These are phyloP conservation scores for Suricata suricatta DNA, from an alignment of 2,113 vertebrate genomes.

Conservation along the genomic window DNA sequence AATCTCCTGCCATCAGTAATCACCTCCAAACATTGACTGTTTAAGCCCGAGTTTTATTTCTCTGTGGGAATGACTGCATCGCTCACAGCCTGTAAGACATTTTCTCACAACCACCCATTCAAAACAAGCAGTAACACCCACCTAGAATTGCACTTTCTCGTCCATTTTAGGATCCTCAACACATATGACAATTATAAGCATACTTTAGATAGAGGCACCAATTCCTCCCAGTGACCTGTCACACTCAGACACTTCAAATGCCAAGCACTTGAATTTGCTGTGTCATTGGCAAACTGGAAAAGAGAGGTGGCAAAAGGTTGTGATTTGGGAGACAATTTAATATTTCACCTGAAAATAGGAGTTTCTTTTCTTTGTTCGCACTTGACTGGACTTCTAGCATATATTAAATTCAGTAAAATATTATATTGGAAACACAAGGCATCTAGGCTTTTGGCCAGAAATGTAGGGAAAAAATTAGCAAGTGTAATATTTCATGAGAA, in stretches of 20 bases:
- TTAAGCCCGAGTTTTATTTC: constrained; percentile 49
- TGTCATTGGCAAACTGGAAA: background rate
- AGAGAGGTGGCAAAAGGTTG: background rate
- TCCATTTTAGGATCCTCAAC: background rate
- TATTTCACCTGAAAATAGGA: constrained; percentile 18
- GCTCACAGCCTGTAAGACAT: background rate
- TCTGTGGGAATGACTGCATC: background rate
- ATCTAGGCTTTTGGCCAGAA: constrained; percentile 60
- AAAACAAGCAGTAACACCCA: background rate
- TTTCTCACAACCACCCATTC: background rate
- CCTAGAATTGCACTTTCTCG: background rate
- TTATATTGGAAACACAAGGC: constrained; percentile 63
- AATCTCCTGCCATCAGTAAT: constrained; percentile 19
- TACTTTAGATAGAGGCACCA: background rate
- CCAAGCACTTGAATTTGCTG: background rate
- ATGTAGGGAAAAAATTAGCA: constrained; percentile 56
- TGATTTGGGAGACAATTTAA: background rate
- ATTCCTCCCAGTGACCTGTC: background rate
- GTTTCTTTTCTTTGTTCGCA: background rate
- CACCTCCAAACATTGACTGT: background rate
- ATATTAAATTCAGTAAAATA: constrained; percentile 20
- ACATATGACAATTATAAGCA: background rate
- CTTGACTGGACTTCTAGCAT: constrained; percentile 30
- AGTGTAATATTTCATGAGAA: constrained; percentile 63
- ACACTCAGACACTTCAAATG: background rate